Evolutionary conservation across 2,888 invertebrate species (phyloP).

Genomic region (Diaperis boleti): DNA sequence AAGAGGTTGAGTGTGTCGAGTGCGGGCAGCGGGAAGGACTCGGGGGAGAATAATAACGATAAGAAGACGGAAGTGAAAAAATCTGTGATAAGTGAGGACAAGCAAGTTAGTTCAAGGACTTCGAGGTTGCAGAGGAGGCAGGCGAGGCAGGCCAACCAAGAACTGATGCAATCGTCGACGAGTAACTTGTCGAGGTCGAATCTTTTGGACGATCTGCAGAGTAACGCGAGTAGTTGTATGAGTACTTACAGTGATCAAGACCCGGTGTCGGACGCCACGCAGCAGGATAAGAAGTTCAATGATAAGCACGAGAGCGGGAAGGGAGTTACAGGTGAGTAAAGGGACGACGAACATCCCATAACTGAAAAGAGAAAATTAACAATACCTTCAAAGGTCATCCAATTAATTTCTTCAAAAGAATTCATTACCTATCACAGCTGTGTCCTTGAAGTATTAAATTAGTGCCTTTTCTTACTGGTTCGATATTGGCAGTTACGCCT

Average conservation of each 20-base stretch:
- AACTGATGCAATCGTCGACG: constrained; percentile 60
- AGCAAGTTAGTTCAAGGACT: constrained; percentile 55
- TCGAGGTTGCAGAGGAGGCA: constrained; percentile 64
- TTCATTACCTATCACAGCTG: too few relatives aligned
- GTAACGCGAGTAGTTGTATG: constrained; percentile 66
- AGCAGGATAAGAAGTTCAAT: constrained; percentile 64
- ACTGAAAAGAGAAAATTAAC: too few relatives aligned
- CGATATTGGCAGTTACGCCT: too few relatives aligned
- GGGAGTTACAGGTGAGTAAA: constrained; percentile 42
- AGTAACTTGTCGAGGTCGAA: constrained; percentile 62
- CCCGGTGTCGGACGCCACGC: constrained; percentile 63
- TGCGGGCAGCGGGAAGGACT: constrained; percentile 11
- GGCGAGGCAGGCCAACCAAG: constrained; percentile 62
- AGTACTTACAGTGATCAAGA: constrained; percentile 68
- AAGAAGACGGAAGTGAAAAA: constrained; percentile 47
- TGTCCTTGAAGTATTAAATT: too few relatives aligned
- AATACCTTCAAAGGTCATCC: too few relatives aligned
- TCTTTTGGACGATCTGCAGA: constrained; percentile 65
- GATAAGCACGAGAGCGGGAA: constrained; percentile 65
- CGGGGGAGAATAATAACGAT: constrained; percentile 11
- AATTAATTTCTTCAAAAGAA: too few relatives aligned
- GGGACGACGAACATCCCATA: too few relatives aligned
- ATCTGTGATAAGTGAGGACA: constrained; percentile 52
- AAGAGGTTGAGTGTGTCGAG: constrained; percentile 29
- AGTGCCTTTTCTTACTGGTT: too few relatives aligned